Base-by-base conservation (phyloP, 2,113 vertebrate species). In the Rostratula benghalensis region DNA sequence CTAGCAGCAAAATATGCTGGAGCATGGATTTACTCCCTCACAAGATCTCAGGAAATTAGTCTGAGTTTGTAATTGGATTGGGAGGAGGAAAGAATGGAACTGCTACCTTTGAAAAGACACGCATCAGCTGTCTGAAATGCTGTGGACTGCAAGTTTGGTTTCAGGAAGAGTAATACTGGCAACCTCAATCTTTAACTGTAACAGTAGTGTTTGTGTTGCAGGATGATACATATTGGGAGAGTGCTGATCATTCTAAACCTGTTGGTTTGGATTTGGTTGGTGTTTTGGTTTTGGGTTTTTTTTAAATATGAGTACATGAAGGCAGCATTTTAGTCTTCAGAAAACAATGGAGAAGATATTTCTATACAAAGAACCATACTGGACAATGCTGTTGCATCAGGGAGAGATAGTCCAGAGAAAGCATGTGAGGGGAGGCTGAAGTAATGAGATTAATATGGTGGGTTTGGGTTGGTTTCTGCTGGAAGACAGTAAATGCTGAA, bases 11-110 rank as follows among this genome's bases (percentile, higher is more conserved):
- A 91, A 83, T 54, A 33, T 46, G 50, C 57, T 2, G 15, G 14
- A 83, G 64, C 0, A 0, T 59, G 39, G 75, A 77, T 92, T 41
- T 90, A 53, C 60, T 86, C 68, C 59, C 60, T 94, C 75, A 46
- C 68, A 88, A 54, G 54, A 70, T 50, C 83, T 90, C 83, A 77
- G 90, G 86, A 94, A 92, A 95, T 94, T 77, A 89, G 71, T 88
- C 59, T 90, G 71, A 94, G 63, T 89, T 94, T 92, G 73, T 96
- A 90, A 93, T 89, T 93, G 96, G 83, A 83, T 83, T 86, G 80
- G 48, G 56, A 80, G 74, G 85, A 83, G 71, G 37, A 74, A 28
- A 68, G 80, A n/a, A 83, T 25, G 78, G 54, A 93, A 41, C 11
- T 80, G 67, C 61, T 77, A 79, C 61, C 51, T 87, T 59, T 0